Percentiles rank a stretch among this genome's conserved stretches.
Conservation (phyloP, 1,140 invertebrate genomes). For the Lepidostoma basale region DNA sequence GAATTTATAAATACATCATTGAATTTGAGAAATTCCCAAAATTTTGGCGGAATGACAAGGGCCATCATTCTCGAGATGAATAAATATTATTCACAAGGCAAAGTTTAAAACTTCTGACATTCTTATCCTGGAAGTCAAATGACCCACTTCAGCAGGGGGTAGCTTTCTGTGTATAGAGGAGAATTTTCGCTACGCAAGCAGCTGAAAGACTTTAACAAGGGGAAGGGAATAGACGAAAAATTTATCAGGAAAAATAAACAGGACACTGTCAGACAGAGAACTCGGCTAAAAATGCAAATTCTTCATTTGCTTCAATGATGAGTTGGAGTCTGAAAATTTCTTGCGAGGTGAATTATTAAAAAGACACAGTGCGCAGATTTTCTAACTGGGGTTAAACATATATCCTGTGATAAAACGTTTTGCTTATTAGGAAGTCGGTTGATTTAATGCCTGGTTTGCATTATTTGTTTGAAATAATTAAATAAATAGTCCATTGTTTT, state of each 20-base stretch:
- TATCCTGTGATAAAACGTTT: too few relatives aligned
- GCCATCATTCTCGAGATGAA: not conserved
- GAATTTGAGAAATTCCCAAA: too few relatives aligned
- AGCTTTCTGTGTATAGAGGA: not conserved
- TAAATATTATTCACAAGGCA: not conserved
- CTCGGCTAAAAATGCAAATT: not conserved
- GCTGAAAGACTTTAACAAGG: conserved; percentile 6
- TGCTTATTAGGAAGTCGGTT: too few relatives aligned
- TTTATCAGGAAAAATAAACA: conserved; percentile 3
- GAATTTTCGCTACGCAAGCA: not conserved
- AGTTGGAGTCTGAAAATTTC: too few relatives aligned
- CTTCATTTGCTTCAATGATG: not conserved
- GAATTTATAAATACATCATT: too few relatives aligned
- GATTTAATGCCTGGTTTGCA: too few relatives aligned
- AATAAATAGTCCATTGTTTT: too few relatives aligned
- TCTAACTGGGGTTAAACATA: too few relatives aligned
- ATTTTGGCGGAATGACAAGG: too few relatives aligned
- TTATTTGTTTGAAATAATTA: too few relatives aligned
- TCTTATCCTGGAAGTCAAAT: not conserved
- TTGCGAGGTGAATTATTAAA: too few relatives aligned
- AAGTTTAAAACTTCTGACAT: not conserved
- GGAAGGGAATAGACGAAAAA: not conserved
- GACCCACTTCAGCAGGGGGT: not conserved
- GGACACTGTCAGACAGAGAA: not conserved
- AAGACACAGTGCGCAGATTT: too few relatives aligned